Evolutionary conservation across 2,797 vertebrate species (phyloP), one percentile per base, ranked within the genome.

Genomic region (Syngnathus acus): DNA sequence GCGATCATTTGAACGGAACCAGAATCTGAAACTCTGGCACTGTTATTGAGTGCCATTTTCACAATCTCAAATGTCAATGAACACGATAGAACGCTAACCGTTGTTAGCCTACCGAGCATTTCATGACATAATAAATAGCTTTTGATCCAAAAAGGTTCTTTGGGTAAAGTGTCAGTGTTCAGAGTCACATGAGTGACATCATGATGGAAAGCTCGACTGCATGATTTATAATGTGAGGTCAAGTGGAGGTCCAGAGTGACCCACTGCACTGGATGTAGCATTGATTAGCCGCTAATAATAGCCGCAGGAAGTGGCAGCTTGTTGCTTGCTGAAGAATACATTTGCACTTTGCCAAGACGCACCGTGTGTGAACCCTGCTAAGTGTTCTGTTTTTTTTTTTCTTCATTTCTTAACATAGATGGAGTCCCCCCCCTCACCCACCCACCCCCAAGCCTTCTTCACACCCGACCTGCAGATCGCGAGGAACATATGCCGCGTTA

Each of bases 401-500:
- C 78, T 73, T 77, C 70, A 70, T 64, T 83, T 81, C 75, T 63
- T 55, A 69, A 74, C 64, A 63, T 86, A 85, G 76, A 77, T 75
- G 23, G 32, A 32, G 32, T 32, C 32, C 32, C 32, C 78, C 68
- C 76, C 85, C 86, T 72, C 88, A 85, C 72, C 88, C 80, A 73
- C 87, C 81, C 82, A 84, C 80, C 83, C 39, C 59, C 78, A 78
- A 86, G 87, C 86, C 85, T 85, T 75, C 71, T 90, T 92, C 89
- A 87, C 90, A 91, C 90, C 76, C 83, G 66, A 64, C 59, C 78
- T 64, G 39, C 78, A 78, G 78, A 88, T 89, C 84, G 82, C 78
- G 88, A 92, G 89, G 89, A 92, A 88, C 91, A 92, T 92, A 92
- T 91, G 90, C 85, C 80, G 87, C 53, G 89, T 91, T 91, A 90